Percentiles rank a stretch among this genome's conserved stretches.
phyloP scores from a whole-genome alignment of 2,888 invertebrate genomes.

The Ennomos fuscantarius region DNA sequence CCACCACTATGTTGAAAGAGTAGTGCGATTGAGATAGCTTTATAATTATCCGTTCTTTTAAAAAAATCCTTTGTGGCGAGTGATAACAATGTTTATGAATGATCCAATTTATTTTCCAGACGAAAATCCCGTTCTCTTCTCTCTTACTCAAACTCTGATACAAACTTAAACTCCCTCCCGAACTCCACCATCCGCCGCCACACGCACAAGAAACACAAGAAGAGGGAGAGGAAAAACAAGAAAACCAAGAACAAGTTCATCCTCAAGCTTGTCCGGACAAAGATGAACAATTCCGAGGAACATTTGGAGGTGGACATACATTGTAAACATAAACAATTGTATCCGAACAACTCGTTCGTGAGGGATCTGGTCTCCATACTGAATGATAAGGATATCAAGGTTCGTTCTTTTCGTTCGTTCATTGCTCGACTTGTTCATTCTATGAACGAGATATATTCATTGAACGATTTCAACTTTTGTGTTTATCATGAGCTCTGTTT shows the following conservation, averaged over 20 bases:
- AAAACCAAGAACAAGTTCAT: conserved; percentile 71
- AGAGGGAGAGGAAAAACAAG: conserved; percentile 34
- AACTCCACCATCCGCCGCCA: conserved; percentile 44
- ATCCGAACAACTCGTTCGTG: conserved; percentile 73
- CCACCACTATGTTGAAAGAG: too few relatives aligned
- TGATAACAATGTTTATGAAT: too few relatives aligned
- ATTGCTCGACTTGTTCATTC: too few relatives aligned
- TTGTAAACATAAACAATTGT: conserved; percentile 62
- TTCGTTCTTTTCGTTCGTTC: conserved; percentile 31
- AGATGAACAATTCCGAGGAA: conserved; percentile 55
- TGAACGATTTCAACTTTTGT: too few relatives aligned
- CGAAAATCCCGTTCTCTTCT: conserved; percentile 71
- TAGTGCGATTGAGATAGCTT: too few relatives aligned
- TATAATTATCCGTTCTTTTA: too few relatives aligned
- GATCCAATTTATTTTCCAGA: conserved; percentile 39
- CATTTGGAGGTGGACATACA: conserved; percentile 71
- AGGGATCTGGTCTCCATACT: conserved; percentile 71
- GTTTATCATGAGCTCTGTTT: too few relatives aligned
- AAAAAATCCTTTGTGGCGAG: too few relatives aligned
- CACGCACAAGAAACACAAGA: conserved; percentile 38
- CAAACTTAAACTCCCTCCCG: conserved; percentile 24
- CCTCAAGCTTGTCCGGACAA: conserved; percentile 56
- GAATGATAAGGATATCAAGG: conserved; percentile 71
- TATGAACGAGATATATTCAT: too few relatives aligned
- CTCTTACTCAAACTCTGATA: conserved; percentile 47